Evolutionary conservation across 1,140 invertebrate species (phyloP).

Genomic region (Riptortus pedestris): DNA sequence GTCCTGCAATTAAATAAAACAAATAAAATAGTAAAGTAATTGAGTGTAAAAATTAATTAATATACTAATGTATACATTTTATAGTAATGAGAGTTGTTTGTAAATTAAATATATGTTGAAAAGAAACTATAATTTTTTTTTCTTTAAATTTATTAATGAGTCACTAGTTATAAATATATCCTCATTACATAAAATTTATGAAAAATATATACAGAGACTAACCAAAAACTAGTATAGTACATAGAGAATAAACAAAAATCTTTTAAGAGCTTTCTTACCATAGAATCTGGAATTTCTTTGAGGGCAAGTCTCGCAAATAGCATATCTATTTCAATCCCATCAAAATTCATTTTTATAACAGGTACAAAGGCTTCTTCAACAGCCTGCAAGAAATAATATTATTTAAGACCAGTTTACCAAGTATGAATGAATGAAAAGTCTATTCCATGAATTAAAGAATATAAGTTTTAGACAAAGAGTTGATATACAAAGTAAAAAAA

Average conservation of each 20-base stretch:
- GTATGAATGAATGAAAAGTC: not conserved
- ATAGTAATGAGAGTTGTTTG: not conserved
- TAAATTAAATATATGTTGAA: no score
- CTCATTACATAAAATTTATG: no score
- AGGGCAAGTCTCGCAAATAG: conserved; percentile 86
- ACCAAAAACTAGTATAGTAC: not conserved
- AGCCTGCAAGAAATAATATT: conserved; percentile 45
- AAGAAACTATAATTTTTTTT: no score
- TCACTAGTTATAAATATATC: no score
- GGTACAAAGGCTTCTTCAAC: conserved; percentile 99
- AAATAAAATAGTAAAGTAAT: conserved; percentile 2
- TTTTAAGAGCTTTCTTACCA: conserved; percentile 37
- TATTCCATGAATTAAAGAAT: not conserved
- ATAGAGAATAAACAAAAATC: not conserved
- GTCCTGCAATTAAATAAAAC: conserved; percentile 49
- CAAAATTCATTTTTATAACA: conserved; percentile 98
- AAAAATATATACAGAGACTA: not conserved
- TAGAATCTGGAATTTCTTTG: conserved; percentile 75
- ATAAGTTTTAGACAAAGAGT: not conserved
- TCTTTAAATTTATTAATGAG: no score
- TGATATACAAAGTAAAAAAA: no score
- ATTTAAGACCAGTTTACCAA: not conserved
- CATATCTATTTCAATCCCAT: conserved; percentile 98
- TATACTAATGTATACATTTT: conserved; percentile 1
- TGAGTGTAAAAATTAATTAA: conserved; percentile 2